Base-by-base conservation (phyloP, 2,797 vertebrate genomes). In the Notolabrus celidotus region DNA sequence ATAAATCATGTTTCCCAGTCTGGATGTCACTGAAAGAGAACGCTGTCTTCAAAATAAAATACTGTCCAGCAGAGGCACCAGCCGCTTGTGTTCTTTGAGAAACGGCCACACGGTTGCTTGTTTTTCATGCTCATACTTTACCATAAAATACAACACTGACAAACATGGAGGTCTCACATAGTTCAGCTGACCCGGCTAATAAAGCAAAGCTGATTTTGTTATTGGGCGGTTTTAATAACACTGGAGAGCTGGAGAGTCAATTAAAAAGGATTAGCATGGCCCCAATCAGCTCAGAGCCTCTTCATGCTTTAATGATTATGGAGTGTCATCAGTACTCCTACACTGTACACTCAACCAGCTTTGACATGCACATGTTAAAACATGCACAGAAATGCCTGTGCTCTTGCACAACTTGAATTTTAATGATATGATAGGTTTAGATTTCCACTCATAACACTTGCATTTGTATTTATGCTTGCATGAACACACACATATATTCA, bases 231-330 rank as follows among this genome's bases (percentile, higher is more conserved):
- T 89, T 89, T 88, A 89, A 89, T 90, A 87, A 89, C 83, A 77
- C 84, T 87, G 70, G 82, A 88, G 84, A 84, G 71, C 68, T 86
- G 68, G 84, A 88, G 87, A 91, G 90, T 89, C 88, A 92, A 92
- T 92, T 92, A 90, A 89, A 86, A 86, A 83, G 89, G 88, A 92
- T 92, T 92, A 89, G 73, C 79, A 79, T 82, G 84, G 65, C 87
- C 86, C 86, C 87, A 89, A 90, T 88, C 86, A 87, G 83, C 88
- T 84, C 82, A 73, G 63, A 87, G 80, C 75, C 88, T 88, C 88
- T 87, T 86, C 85, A 86, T 80, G 81, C 88, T 89, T 80, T 86
- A 86, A 87, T 91, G 84, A 89, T 90, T 87, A 87, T 87, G 67
- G 79, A 91, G 89, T 86, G 85, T 89, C 88, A 88, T 87, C 77